Conservation (phyloP, 1,140 invertebrate genomes). For the Heliconius melpomene region DNA sequence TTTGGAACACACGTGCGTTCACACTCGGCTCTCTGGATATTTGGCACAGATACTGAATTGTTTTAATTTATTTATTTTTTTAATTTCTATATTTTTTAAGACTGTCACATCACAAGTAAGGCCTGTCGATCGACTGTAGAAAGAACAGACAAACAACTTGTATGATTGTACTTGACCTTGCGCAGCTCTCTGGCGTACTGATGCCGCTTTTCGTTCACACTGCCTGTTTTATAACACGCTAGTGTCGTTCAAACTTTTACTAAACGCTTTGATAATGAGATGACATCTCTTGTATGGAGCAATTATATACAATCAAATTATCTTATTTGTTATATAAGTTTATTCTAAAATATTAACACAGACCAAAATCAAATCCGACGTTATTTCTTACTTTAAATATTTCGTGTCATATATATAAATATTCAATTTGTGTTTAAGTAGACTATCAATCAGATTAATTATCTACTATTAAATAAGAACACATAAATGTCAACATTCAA, state of each 20-base stretch:
- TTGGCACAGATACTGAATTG: slow-evolving; percentile 26
- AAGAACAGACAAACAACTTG: slow-evolving; percentile 46
- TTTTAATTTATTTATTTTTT: slow-evolving; percentile 38
- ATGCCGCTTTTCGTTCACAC: slow-evolving; percentile 64
- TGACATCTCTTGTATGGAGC: slow-evolving; percentile 22
- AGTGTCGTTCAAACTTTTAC: slow-evolving; percentile 72
- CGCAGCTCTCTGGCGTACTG: slow-evolving; percentile 63
- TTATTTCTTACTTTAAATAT: neutral
- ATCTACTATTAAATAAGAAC: neutral
- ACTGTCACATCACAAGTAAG: slow-evolving; percentile 59
- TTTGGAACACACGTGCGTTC: slow-evolving; percentile 52
- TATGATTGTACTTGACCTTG: slow-evolving; percentile 74
- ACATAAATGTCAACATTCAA: neutral
- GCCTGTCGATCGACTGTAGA: slow-evolving; percentile 59
- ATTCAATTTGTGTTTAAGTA: neutral
- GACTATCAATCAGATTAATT: neutral
- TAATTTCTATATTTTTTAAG: slow-evolving; percentile 39
- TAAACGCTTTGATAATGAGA: slow-evolving; percentile 43
- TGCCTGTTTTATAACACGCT: slow-evolving; percentile 73
- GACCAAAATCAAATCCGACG: neutral
- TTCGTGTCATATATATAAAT: neutral
- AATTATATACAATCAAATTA: neutral
- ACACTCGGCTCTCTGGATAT: slow-evolving; percentile 47
- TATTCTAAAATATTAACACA: neutral
- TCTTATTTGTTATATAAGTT: neutral